These are phyloP conservation scores for Marmota flaviventris DNA, from an alignment of 2,113 vertebrate genomes.

Conservation along the genomic window DNA sequence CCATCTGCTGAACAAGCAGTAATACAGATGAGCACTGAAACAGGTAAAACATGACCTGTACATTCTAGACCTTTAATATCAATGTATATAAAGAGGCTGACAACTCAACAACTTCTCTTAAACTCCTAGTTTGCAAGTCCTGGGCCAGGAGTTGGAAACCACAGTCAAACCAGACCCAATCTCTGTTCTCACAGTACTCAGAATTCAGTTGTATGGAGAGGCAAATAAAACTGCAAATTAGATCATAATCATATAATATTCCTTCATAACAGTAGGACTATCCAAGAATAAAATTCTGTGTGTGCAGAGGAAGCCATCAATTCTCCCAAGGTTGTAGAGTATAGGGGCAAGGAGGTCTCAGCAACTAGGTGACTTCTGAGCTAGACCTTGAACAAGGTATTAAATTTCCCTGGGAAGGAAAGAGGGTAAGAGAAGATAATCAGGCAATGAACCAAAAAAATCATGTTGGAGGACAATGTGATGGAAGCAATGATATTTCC, in stretches of 20 bases:
- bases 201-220: background rate
- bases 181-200: background rate
- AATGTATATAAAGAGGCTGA: background rate
- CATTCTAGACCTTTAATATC: background rate
- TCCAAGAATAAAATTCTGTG: background rate
- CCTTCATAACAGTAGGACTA: background rate
- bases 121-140: background rate
- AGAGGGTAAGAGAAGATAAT: background rate
- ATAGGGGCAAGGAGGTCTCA: background rate
- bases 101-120: background rate
- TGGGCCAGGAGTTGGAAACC: background rate
- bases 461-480: background rate
- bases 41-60: constrained; percentile 74
- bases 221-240: constrained; percentile 7
- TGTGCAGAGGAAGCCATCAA: background rate
- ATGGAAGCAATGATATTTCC: background rate
- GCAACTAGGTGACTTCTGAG: background rate
- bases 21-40: constrained; percentile 8
- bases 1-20: constrained; percentile 46
- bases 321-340: background rate
- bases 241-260: background rate
- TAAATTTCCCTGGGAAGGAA: background rate
- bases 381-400: background rate
- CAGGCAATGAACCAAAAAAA: background rate
- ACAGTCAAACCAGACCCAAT: background rate